phyloP scores from a whole-genome alignment of 2,797 vertebrate species.

The Notolepis coatsorum region DNA sequence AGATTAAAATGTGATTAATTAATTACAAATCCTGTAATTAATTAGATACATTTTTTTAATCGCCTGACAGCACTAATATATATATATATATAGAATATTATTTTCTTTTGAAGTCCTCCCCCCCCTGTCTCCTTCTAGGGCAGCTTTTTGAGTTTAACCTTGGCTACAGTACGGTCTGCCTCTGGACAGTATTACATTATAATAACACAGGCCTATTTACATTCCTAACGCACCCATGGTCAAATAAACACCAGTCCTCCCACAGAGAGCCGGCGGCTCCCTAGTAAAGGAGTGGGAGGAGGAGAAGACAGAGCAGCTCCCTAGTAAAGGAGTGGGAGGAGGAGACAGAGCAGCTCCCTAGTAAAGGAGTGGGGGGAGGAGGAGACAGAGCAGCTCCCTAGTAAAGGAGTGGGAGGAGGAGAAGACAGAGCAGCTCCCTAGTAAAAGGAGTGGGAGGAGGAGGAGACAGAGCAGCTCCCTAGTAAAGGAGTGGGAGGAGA shows the following conservation, averaged over 20 bases:
- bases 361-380: slow-evolving; percentile 40
- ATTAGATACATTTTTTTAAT: too few species aligned
- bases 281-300: slow-evolving; percentile 41
- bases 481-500: too few species aligned
- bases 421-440: too few species aligned
- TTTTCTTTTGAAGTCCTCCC: slow-evolving; percentile 30
- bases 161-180: slow-evolving; percentile 15
- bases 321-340: too few species aligned
- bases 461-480: too few species aligned
- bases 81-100: too few species aligned
- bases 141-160: not conserved
- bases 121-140: not conserved
- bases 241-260: slow-evolving; percentile 58
- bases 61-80: too few species aligned
- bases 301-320: slow-evolving; percentile 21
- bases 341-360: too few species aligned
- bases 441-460: too few species aligned
- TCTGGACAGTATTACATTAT: slow-evolving; percentile 17
- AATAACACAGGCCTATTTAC: slow-evolving; percentile 56
- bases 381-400: slow-evolving; percentile 18
- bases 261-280: slow-evolving; percentile 43
- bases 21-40: too few species aligned
- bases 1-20: too few species aligned
- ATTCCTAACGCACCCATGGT: slow-evolving; percentile 58
- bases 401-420: too few species aligned